A percentile compares a stretch with the other conserved stretches of the same genome.
These are phyloP conservation scores for Clarias gariepinus DNA, from an alignment of 2,113 vertebrate species.

Conservation along the genomic window DNA sequence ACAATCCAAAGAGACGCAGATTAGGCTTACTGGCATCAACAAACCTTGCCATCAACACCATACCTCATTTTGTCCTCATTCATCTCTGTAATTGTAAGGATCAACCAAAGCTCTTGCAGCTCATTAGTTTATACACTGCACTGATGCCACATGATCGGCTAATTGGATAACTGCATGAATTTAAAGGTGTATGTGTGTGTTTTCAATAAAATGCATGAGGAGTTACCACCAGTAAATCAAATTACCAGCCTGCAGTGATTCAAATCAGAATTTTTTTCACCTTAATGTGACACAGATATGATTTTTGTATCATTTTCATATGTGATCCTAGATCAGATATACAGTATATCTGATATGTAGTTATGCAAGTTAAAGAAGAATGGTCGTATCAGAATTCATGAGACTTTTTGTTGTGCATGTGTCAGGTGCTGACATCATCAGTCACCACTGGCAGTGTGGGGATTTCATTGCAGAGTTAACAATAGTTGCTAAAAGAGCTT, in stretches of 20 bases:
- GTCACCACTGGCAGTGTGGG: too few species aligned
- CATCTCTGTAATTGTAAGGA: background rate
- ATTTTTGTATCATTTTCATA: too few species aligned
- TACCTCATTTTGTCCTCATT: background rate
- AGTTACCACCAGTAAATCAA: background rate
- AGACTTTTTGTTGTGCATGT: too few species aligned
- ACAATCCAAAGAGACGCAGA: background rate
- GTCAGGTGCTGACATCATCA: too few species aligned
- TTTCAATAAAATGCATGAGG: background rate
- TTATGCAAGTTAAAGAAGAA: too few species aligned
- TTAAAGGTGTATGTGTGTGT: background rate
- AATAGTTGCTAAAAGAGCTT: too few species aligned
- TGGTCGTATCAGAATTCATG: too few species aligned
- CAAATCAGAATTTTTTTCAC: too few species aligned
- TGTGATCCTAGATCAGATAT: too few species aligned
- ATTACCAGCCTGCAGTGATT: background rate
- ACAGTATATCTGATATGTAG: too few species aligned
- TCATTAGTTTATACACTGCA: background rate
- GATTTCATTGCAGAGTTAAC: too few species aligned
- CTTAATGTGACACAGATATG: too few species aligned
- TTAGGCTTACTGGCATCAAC: background rate
- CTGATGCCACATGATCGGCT: background rate
- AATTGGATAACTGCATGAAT: background rate
- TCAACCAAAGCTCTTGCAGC: background rate
- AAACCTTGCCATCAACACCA: background rate